Evolutionary conservation across 2,888 invertebrate genomes (phyloP), one percentile per base, ranked within the genome.

Genomic region (Microctonus hyperodae): DNA sequence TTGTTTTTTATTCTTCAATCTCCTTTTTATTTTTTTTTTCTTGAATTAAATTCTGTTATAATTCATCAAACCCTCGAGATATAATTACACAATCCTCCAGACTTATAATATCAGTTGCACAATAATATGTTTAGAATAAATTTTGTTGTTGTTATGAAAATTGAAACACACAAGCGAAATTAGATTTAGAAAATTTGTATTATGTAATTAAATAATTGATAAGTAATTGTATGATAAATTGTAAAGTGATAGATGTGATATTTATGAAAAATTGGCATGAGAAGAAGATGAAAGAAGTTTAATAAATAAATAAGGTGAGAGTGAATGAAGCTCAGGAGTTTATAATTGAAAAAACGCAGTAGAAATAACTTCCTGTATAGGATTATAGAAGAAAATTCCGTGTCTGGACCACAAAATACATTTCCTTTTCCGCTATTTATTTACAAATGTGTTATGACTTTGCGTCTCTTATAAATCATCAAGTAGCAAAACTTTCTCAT

Each of bases 341-440:
- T 9, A 28, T 53, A n/a, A n/a, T n/a, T n/a, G 13, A n/a, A n/a
- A 53, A 53, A 37, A 37, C 13, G 37, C n/a, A n/a, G 28, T 31
- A 55, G 3, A 40, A 64, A 64, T 64, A 20, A 64, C 56, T 64
- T 64, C 57, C 64, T 64, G 64, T 31, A 22, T 64, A 31, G 33
- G 22, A 48, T 33, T 44, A 44, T 44, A n/a, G n/a, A 4, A 44
- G 48, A 44, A 57, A 25, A 59, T 40, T 23, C 40, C 37, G 25
- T 7, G 48, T 48, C 48, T 64, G 64, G 57, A 48, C 64, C 64
- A 64, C 48, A 48, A 64, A 44, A 64, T 64, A 11, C 56, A 64
- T 44, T 64, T 64, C 64, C 64, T 64, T 44, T 64, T 64, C 64
- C 64, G 56, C 56, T 11, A 57, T 44, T 25, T 13, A 44, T n/a